phyloP scores from a whole-genome alignment of 2,888 invertebrate species.

The Caenorhabditis panamensis region DNA sequence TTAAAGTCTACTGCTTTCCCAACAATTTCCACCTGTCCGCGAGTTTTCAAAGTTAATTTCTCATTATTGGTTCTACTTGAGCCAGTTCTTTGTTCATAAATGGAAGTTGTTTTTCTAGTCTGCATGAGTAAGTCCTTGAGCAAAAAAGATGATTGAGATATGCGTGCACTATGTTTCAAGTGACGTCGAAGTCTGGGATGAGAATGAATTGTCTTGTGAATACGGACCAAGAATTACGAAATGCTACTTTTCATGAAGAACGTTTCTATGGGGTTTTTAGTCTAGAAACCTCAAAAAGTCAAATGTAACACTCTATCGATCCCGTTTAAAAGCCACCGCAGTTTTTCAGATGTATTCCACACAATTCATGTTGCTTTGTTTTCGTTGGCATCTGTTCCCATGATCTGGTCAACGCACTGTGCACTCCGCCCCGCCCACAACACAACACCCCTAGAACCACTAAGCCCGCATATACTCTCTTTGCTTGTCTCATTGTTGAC shows the following conservation, averaged over 20 bases:
- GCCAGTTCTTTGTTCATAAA: neutral
- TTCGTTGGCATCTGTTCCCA: too few species aligned
- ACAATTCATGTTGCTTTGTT: too few species aligned
- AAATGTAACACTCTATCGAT: neutral
- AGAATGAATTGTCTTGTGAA: neutral
- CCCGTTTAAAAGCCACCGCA: too few species aligned
- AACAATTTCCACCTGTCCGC: neutral
- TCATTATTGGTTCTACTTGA: too few species aligned
- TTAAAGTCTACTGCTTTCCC: neutral
- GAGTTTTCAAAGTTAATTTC: neutral
- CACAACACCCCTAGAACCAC: too few species aligned
- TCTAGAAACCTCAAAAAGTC: neutral
- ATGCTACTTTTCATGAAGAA: neutral
- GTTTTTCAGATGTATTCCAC: too few species aligned
- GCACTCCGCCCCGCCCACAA: too few species aligned
- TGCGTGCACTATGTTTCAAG: conserved; percentile 1
- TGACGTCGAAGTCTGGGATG: neutral
- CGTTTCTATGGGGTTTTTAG: neutral
- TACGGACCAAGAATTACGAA: conserved; percentile 1
- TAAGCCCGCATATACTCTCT: too few species aligned
- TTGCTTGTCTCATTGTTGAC: too few species aligned
- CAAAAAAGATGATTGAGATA: conserved; percentile 17
- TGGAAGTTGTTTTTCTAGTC: neutral
- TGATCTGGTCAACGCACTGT: too few species aligned
- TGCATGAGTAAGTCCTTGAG: neutral